Percentiles rank a stretch among this genome's conserved stretches.
These are phyloP conservation scores for Leuctra nigra DNA, from an alignment of 2,888 invertebrate species.

Conservation along the genomic window DNA sequence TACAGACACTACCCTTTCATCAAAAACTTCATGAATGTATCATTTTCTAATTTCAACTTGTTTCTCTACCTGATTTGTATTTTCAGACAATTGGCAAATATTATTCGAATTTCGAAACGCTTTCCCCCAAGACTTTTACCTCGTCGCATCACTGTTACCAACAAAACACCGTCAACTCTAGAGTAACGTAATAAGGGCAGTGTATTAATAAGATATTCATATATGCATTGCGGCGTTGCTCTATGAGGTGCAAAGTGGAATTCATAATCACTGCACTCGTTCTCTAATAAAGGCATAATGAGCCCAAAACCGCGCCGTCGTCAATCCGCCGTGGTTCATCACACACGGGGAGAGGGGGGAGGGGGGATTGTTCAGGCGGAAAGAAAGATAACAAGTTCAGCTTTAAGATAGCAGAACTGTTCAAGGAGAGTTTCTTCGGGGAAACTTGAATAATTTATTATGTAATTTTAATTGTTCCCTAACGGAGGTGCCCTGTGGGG, in stretches of 20 bases:
- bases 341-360: no score
- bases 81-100: no score
- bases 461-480: no score
- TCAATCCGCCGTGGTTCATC: no score
- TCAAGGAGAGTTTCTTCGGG: constrained; percentile 3
- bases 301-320: constrained; percentile 1
- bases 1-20: no score
- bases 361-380: neutral
- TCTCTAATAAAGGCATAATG: constrained; percentile 9
- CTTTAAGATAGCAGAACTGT: neutral
- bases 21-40: no score
- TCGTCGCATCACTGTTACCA: neutral
- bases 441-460: no score
- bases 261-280: constrained; percentile 8
- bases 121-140: constrained; percentile 5
- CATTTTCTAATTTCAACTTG: no score
- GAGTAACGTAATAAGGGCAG: neutral
- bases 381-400: constrained; percentile 8
- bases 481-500: no score
- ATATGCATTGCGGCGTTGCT: constrained; percentile 1
- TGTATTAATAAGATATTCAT: constrained; percentile 1
- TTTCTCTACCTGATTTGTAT: no score
- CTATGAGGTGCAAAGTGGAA: neutral
- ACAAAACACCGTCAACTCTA: no score
- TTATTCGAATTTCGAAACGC: no score